Conservation (phyloP, 2,113 vertebrate genomes). For the Naja naja region DNA sequence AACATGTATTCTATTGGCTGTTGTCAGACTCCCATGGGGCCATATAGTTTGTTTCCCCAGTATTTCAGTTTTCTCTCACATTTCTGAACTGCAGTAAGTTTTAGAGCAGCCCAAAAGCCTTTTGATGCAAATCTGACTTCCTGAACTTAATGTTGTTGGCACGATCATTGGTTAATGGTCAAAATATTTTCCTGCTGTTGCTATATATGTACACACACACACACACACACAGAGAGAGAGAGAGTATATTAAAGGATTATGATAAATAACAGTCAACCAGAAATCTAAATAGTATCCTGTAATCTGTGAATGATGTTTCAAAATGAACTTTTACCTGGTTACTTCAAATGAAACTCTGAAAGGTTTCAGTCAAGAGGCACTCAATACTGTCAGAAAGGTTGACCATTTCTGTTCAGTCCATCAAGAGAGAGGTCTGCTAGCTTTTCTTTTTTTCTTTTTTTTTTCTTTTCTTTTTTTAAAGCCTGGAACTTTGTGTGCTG, state of each 20-base stretch:
- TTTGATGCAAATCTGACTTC: background rate
- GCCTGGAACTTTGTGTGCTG: background rate
- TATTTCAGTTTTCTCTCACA: background rate
- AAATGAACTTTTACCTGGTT: background rate
- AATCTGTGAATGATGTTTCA: background rate
- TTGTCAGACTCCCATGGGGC: too few relatives aligned
- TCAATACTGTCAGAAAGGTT: background rate
- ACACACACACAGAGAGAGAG: background rate
- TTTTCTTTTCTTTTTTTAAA: background rate
- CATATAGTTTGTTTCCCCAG: too few relatives aligned
- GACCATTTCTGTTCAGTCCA: background rate
- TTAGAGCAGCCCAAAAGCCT: background rate
- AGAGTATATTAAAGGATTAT: background rate
- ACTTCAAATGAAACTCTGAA: background rate
- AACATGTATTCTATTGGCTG: too few relatives aligned
- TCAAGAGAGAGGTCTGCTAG: background rate
- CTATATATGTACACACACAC: background rate
- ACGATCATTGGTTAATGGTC: background rate
- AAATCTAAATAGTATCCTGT: background rate
- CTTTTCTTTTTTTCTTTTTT: background rate
- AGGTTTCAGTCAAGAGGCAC: background rate
- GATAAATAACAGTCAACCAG: background rate
- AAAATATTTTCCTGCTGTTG: background rate
- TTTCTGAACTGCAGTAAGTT: background rate
- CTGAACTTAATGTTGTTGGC: background rate